Conservation (phyloP, 2,113 vertebrate species). For the Lichenostomus cassidix region DNA sequence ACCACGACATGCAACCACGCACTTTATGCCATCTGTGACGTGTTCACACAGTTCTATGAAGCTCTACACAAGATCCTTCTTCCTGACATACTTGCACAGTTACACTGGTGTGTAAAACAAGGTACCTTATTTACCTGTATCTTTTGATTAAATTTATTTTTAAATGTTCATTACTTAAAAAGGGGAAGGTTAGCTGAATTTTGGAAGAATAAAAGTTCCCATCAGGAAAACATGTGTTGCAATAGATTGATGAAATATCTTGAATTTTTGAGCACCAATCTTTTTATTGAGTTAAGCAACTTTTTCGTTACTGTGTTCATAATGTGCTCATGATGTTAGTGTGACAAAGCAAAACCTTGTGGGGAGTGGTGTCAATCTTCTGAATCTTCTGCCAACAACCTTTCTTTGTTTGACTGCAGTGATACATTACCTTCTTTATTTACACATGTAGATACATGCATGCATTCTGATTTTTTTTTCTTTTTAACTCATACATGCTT, state of each 20-base stretch:
- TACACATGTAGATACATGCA: rapidly evolving
- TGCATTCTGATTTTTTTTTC: background rate
- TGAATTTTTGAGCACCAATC: background rate
- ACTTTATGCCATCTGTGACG: conserved; percentile 95
- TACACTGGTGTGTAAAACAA: conserved; percentile 98
- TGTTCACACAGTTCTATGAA: conserved; percentile 96
- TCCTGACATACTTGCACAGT: conserved; percentile 89
- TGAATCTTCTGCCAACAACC: background rate
- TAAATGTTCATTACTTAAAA: background rate
- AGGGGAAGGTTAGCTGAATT: background rate
- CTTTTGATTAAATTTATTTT: background rate
- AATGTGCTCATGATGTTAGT: background rate
- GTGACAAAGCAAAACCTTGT: background rate
- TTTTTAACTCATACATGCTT: background rate
- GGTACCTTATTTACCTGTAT: conserved; percentile 73
- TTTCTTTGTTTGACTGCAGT: background rate
- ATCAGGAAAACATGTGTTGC: background rate
- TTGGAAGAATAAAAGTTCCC: background rate
- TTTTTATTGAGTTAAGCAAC: background rate
- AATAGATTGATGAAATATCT: background rate
- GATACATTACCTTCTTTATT: background rate
- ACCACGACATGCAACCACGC: conserved; percentile 98
- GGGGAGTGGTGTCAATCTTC: background rate
- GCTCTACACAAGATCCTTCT: conserved; percentile 91
- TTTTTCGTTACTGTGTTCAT: background rate